Percentiles rank a stretch among this genome's conserved stretches.
Evolutionary conservation across 2,113 vertebrate species (phyloP).

Genomic region (Cathartes aura): DNA sequence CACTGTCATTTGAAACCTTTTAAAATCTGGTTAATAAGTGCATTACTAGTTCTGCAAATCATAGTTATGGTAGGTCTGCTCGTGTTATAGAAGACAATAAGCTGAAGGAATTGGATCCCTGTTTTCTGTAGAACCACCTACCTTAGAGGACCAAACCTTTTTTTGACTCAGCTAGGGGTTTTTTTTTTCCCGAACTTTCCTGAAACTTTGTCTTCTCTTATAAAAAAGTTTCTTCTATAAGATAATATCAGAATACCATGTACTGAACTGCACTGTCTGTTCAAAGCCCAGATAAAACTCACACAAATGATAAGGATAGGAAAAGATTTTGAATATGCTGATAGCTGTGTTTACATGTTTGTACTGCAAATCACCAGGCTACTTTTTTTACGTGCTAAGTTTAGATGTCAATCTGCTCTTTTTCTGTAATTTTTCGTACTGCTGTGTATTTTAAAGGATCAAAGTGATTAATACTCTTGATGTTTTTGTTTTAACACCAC

Average conservation of each 20-base stretch:
- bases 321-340: background rate
- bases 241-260: background rate
- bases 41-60: background rate
- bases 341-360: background rate
- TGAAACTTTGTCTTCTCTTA: background rate
- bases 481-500: background rate
- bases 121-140: background rate
- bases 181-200: background rate
- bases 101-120: background rate
- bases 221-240: no score
- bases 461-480: background rate
- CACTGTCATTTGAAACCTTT: conserved; percentile 13
- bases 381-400: background rate
- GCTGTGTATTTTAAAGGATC: background rate
- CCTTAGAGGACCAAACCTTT: background rate
- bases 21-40: background rate
- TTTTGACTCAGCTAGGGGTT: background rate
- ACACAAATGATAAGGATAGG: background rate
- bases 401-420: background rate
- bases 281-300: background rate
- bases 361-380: background rate
- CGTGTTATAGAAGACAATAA: background rate
- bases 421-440: conserved; percentile 13
- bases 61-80: background rate
- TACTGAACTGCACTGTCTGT: background rate